Percentiles rank a stretch among this genome's conserved stretches.
phyloP scores from a whole-genome alignment of 2,113 vertebrate species.

The Dinomys branickii region DNA sequence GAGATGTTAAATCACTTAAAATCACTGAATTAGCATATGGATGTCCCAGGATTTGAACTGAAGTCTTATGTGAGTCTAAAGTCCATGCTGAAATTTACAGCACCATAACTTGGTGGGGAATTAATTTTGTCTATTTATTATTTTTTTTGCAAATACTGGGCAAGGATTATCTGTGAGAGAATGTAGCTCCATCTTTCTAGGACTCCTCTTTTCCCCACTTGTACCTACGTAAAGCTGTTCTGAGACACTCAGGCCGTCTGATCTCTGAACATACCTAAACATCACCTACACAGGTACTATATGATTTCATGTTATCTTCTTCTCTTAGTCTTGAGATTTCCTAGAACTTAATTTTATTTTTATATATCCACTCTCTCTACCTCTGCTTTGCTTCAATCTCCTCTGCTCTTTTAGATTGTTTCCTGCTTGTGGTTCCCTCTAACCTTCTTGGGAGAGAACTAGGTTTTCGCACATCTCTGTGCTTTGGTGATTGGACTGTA shows the following conservation, averaged over 20 bases:
- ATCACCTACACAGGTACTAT: background rate
- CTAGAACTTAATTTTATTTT: background rate
- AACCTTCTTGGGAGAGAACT: background rate
- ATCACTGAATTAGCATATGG: background rate
- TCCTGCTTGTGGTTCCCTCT: background rate
- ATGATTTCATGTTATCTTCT: background rate
- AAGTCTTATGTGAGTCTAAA: background rate
- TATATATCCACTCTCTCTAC: background rate
- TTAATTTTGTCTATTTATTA: background rate
- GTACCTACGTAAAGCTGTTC: background rate
- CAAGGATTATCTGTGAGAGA: background rate
- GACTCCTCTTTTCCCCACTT: background rate
- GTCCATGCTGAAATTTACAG: background rate
- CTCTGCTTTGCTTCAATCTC: background rate
- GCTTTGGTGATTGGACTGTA: background rate
- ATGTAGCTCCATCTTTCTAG: accelerated
- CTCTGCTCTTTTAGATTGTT: background rate
- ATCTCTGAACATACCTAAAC: background rate
- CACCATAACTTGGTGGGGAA: background rate
- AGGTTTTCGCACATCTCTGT: background rate
- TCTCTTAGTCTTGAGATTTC: background rate
- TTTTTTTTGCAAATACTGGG: background rate
- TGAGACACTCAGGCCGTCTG: accelerated
- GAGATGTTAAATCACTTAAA: background rate
- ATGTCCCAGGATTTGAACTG: background rate